Evolutionary conservation across 92 coral and sea anemone species (phyloP).

Genomic region (Parazoanthus darwini): DNA sequence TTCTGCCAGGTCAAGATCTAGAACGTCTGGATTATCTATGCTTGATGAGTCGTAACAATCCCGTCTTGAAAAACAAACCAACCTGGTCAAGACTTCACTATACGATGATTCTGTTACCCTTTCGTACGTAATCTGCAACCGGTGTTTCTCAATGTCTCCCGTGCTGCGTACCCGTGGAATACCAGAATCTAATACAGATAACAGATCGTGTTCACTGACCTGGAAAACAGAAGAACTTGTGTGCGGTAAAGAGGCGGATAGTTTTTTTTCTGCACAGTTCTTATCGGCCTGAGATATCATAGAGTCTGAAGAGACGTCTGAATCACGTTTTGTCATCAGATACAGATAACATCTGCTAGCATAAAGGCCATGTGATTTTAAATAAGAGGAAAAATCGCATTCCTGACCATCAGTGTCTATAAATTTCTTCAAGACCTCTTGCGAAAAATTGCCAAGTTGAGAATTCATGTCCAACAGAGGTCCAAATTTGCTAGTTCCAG

Average conservation of each 20-base stretch:
- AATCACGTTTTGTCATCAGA: constrained; percentile 19
- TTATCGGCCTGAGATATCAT: not conserved
- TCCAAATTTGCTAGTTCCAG: not conserved
- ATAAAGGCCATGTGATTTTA: not conserved
- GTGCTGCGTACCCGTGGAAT: no score
- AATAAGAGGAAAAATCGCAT: not conserved
- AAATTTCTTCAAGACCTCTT: constrained; percentile 1
- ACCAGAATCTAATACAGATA: not conserved
- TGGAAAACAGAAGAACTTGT: not conserved
- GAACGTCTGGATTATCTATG: no score
- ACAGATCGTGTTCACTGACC: not conserved
- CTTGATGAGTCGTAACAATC: no score
- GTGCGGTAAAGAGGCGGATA: not conserved
- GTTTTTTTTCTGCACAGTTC: not conserved
- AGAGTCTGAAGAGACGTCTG: not conserved
- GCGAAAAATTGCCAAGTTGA: constrained; percentile 25
- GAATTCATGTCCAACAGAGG: constrained; percentile 21
- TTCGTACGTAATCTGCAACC: no score
- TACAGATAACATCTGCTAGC: constrained; percentile 43
- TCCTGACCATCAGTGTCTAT: not conserved
- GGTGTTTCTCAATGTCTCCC: no score
- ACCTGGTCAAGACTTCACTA: no score
- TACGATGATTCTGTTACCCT: no score
- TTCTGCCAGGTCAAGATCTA: no score
- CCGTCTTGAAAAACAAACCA: no score